Evolutionary conservation across 2,113 vertebrate genomes (phyloP), one percentile per base, ranked within the genome.

Genomic region (Eleginops maclovinus): DNA sequence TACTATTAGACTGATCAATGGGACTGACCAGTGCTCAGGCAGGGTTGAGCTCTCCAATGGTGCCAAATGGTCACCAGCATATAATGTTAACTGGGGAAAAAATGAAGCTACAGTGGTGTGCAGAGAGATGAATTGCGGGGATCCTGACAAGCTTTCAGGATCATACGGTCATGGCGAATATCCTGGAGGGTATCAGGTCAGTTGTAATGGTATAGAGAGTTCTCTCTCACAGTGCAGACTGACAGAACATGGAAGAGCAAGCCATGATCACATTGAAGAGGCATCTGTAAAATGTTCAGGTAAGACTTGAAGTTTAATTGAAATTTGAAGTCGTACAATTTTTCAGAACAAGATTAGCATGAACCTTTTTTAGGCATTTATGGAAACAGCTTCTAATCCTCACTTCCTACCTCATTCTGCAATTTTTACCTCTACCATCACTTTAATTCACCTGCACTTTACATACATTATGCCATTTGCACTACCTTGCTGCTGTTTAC

Each of bases 61-160:
- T 3, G 63, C 3, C n/a, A 63, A 61, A 0, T 93, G 92, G 92
- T 19, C 46, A 12, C 10, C 81, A 44, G 85, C 55, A 9, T 71
- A 28, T 43, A 73, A 71, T 43, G 0, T 61, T 3, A 79, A 83
- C 59, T 93, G 91, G 91, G 85, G 86, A 14, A 79, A 26, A 22
- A 83, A 75, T 61, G 88, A 93, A 79, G 87, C 76, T n/a, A 0
- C 55, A 15, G 92, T 90, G 41, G 86, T 88, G 58, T 93, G 92
- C 78, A 86, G 72, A 54, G 85, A 92, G 72, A 92, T 90, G 88
- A 76, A 85, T 0, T 93, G 92, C 79, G 92, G 91, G 40, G 89
- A 92, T 44, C 60, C 90, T 36, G 56, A 83, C 11, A 31, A 21
- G 10, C 4, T 41, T 3, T 58, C 74, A 0, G 65, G 19, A 16